Evolutionary conservation across 2,113 vertebrate genomes (phyloP).

Genomic region (Hippocampus comes): DNA sequence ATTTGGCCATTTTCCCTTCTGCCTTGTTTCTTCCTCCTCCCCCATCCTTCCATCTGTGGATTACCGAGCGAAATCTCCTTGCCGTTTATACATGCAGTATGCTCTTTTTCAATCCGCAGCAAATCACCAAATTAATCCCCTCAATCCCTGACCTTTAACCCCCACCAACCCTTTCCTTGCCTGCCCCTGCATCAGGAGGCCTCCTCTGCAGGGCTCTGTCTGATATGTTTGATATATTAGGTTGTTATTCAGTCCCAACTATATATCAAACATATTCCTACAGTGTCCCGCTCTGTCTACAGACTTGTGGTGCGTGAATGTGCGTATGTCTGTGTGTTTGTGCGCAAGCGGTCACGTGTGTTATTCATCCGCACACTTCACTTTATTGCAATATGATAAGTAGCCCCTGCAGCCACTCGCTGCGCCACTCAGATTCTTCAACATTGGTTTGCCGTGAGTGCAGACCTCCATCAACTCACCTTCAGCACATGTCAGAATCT

Average conservation of each 20-base stretch:
- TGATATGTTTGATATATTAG: slow-evolving; percentile 99
- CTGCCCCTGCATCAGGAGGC: slow-evolving; percentile 77
- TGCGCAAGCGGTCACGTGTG: background rate
- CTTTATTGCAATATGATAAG: background rate
- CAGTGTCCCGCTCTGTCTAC: slow-evolving; percentile 99
- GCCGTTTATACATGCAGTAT: slow-evolving; percentile 18
- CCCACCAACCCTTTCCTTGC: slow-evolving; percentile 15
- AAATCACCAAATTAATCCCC: background rate
- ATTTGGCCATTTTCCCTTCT: slow-evolving; percentile 9
- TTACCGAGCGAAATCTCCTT: slow-evolving; percentile 52
- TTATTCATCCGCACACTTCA: background rate
- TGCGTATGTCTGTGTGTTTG: slow-evolving; percentile 18
- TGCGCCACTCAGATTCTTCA: background rate
- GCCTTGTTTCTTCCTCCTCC: slow-evolving; percentile 1
- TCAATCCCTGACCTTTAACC: slow-evolving; percentile 5
- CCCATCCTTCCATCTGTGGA: slow-evolving; percentile 22
- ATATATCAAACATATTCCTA: slow-evolving; percentile 99
- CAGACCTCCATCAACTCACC: background rate
- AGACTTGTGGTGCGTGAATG: slow-evolving; percentile 66
- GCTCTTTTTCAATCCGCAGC: slow-evolving; percentile 16
- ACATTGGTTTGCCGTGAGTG: background rate
- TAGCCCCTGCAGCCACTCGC: background rate
- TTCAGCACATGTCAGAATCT: background rate
- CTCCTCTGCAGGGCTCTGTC: slow-evolving; percentile 98
- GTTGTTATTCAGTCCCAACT: slow-evolving; percentile 99